These are phyloP conservation scores for Hyposmocoma kahamanoa DNA, from an alignment of 1,140 invertebrate genomes.

Conservation along the genomic window DNA sequence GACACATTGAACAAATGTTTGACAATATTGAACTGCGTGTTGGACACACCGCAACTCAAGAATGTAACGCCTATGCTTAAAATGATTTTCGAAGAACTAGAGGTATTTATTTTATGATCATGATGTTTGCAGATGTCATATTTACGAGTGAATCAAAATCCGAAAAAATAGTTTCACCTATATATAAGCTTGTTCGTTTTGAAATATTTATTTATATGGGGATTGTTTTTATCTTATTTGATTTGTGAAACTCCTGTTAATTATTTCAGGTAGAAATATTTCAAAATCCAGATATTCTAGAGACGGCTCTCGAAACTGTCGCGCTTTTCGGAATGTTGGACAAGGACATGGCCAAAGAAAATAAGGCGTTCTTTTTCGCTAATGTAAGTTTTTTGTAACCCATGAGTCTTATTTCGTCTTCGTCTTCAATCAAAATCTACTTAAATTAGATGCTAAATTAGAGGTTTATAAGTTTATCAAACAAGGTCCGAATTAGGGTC, in stretches of 20 bases:
- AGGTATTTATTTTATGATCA: too few relatives aligned
- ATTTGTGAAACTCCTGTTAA: neutral
- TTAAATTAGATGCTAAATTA: too few relatives aligned
- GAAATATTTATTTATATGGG: neutral
- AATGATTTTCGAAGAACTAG: slow-evolving; percentile 66
- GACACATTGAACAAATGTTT: slow-evolving; percentile 62
- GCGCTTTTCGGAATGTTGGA: slow-evolving; percentile 67
- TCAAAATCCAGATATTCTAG: slow-evolving; percentile 52
- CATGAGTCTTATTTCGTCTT: neutral
- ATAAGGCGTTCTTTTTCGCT: slow-evolving; percentile 69
- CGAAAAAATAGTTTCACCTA: too few relatives aligned
- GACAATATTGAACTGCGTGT: slow-evolving; percentile 55
- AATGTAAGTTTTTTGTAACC: slow-evolving; percentile 44
- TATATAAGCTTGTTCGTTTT: too few relatives aligned
- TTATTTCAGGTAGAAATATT: slow-evolving; percentile 54
- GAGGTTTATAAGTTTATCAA: too few relatives aligned
- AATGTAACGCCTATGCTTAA: slow-evolving; percentile 52
- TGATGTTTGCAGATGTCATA: too few relatives aligned
- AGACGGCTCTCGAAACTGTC: slow-evolving; percentile 62
- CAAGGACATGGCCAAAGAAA: slow-evolving; percentile 59
- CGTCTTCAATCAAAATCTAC: neutral
- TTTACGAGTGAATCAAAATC: too few relatives aligned
- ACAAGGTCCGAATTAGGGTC: too few relatives aligned
- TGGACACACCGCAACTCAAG: slow-evolving; percentile 62
- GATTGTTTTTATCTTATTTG: neutral